These are phyloP conservation scores for Psettodes erumei DNA, from an alignment of 2,113 vertebrate genomes.

Conservation along the genomic window DNA sequence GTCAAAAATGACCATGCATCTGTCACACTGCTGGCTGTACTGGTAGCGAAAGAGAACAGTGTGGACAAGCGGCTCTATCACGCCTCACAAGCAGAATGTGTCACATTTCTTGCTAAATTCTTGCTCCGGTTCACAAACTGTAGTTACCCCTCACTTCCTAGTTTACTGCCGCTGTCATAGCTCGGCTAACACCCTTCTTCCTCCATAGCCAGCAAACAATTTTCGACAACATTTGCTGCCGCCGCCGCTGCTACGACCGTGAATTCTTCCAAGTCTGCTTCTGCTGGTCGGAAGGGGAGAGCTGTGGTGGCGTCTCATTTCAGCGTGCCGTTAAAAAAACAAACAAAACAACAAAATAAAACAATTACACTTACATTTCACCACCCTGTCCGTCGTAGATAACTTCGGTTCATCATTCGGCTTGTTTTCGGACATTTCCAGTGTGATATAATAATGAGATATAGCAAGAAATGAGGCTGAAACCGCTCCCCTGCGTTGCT, in stretches of 20 bases:
- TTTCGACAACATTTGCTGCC: slow-evolving; percentile 47
- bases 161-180: slow-evolving; percentile 74
- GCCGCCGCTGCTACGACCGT: slow-evolving; percentile 19
- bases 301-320: slow-evolving; percentile 22
- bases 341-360: no score
- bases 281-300: slow-evolving; percentile 20
- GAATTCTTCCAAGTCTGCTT: slow-evolving; percentile 38
- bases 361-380: slow-evolving; percentile 96
- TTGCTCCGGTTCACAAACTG: slow-evolving; percentile 49
- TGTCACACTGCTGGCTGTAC: slow-evolving; percentile 28
- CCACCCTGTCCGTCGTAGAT: slow-evolving; percentile 96
- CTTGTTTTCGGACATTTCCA: slow-evolving; percentile 98
- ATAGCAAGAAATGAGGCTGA: slow-evolving; percentile 70
- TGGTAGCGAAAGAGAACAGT: neutral
- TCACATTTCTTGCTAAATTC: slow-evolving; percentile 37
- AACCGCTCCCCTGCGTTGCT: slow-evolving; percentile 77
- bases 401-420: slow-evolving; percentile 95
- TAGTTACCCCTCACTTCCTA: slow-evolving; percentile 84
- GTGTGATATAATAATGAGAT: slow-evolving; percentile 74
- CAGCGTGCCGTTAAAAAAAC: neutral
- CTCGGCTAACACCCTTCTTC: slow-evolving; percentile 83
- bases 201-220: slow-evolving; percentile 57
- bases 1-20: slow-evolving; percentile 41
- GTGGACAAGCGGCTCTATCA: neutral
- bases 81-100: slow-evolving; percentile 16